Evolutionary conservation across 2,888 invertebrate species (phyloP).

Genomic region (Drosophila setosimentum): DNA sequence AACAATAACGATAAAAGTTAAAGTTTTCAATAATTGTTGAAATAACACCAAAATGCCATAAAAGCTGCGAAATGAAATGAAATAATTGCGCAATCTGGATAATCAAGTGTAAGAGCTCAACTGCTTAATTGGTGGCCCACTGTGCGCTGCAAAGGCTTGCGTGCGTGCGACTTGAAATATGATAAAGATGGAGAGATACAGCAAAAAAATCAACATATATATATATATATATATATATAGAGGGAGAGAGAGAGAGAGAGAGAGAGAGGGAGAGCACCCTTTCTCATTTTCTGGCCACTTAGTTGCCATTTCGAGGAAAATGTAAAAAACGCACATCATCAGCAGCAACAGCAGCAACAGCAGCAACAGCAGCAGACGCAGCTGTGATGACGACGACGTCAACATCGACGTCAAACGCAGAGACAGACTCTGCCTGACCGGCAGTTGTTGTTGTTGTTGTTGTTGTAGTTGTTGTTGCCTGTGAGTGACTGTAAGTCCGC

Average conservation of each 20-base stretch:
- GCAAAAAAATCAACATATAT: no score
- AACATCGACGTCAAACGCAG: constrained; percentile 54
- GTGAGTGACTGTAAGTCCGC: constrained; percentile 49
- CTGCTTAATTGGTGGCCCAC: constrained; percentile 23
- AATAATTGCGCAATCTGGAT: constrained; percentile 6
- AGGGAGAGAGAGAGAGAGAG: not conserved
- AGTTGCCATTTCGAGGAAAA: constrained; percentile 54
- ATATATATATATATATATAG: no score
- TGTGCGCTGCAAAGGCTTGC: constrained; percentile 37
- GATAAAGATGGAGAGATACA: not conserved
- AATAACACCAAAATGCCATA: not conserved
- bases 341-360: constrained; percentile 18
- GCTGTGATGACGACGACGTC: not conserved
- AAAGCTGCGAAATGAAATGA: not conserved
- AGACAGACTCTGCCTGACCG: constrained; percentile 46
- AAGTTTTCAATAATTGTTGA: not conserved
- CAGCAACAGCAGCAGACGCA: not conserved
- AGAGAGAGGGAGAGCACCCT: constrained; percentile 5
- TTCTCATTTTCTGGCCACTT: constrained; percentile 16
- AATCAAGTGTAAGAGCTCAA: not conserved
- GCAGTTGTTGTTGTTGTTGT: constrained; percentile 36
- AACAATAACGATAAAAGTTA: not conserved
- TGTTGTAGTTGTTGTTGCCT: constrained; percentile 41
- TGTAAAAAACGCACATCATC: constrained; percentile 60
- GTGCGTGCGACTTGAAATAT: constrained; percentile 61